These are phyloP conservation scores for Timandra comae DNA, from an alignment of 2,888 invertebrate genomes.

Conservation along the genomic window DNA sequence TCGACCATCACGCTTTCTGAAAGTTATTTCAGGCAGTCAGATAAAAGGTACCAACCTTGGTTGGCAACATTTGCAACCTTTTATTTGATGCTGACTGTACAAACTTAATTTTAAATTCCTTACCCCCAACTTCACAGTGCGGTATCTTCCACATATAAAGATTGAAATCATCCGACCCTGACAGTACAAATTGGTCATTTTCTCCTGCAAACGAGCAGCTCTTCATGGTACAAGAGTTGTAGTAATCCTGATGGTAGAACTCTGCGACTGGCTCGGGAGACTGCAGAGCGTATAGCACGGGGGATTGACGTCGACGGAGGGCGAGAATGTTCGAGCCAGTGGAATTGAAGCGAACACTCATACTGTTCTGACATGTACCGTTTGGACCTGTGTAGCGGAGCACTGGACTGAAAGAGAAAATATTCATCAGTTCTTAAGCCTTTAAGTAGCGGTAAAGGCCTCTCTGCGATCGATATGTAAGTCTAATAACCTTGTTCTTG, in stretches of 20 bases:
- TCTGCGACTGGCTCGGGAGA: conserved; percentile 85
- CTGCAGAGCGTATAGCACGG: conserved; percentile 86
- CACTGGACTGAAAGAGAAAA: conserved; percentile 82
- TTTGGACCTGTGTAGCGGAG: conserved; percentile 81
- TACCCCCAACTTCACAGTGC: conserved; percentile 61
- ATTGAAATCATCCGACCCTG: conserved; percentile 97
- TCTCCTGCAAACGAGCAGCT: conserved; percentile 96
- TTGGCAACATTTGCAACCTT: no score
- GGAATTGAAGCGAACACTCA: conserved; percentile 94
- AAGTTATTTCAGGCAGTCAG: no score
- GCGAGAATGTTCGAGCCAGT: conserved; percentile 87
- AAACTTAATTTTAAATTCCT: no score
- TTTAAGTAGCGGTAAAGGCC: no score
- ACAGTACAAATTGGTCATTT: conserved; percentile 90
- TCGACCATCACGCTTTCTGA: conserved; percentile 75
- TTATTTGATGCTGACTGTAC: no score
- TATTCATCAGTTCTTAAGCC: no score
- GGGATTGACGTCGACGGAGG: conserved; percentile 89
- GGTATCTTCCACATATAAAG: conserved; percentile 96
- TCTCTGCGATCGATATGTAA: no score
- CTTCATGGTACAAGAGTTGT: conserved; percentile 98
- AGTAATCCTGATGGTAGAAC: conserved; percentile 94
- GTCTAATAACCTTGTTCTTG: no score
- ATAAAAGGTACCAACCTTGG: no score
- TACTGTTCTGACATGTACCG: conserved; percentile 83